Evolutionary conservation across 2,797 vertebrate species (phyloP).

Genomic region (Jordanella pulchra): DNA sequence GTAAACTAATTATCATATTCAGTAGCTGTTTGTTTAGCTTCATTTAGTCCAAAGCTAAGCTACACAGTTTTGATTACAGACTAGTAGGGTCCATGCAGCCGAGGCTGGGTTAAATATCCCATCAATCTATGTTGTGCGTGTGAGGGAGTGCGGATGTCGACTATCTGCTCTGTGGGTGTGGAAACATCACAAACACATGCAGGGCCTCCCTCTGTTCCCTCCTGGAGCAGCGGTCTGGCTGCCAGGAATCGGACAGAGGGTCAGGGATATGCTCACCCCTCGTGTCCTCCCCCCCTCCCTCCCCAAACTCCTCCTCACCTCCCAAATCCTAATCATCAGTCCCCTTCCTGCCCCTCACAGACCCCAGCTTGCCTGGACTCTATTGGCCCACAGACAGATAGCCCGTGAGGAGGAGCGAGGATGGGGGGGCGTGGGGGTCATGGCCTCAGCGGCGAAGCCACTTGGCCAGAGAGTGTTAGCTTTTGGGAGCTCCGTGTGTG

Average conservation of each 20-base stretch:
- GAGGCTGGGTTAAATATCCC: slow-evolving; percentile 13
- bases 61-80: slow-evolving; percentile 2
- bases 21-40: background rate
- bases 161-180: slow-evolving; percentile 67
- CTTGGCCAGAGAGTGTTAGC: slow-evolving; percentile 45
- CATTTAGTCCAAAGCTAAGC: background rate
- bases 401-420: slow-evolving; percentile 45
- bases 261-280: slow-evolving; percentile 56
- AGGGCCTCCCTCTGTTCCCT: slow-evolving; percentile 54
- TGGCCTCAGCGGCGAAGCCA: slow-evolving; percentile 54
- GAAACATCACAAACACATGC: slow-evolving; percentile 69
- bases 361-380: slow-evolving; percentile 34
- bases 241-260: slow-evolving; percentile 67
- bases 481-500: slow-evolving; percentile 30
- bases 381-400: slow-evolving; percentile 66
- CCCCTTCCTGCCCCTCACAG: slow-evolving; percentile 67
- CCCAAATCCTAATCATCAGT: slow-evolving; percentile 69
- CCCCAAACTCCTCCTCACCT: slow-evolving; percentile 8
- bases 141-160: slow-evolving; percentile 29
- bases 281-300: slow-evolving; percentile 15
- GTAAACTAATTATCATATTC: background rate
- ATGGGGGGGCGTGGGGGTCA: slow-evolving; percentile 63
- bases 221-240: slow-evolving; percentile 53
- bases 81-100: background rate
- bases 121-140: slow-evolving; percentile 12